These are phyloP conservation scores for Pitta sordida DNA, from an alignment of 2,113 vertebrate genomes.

Conservation along the genomic window DNA sequence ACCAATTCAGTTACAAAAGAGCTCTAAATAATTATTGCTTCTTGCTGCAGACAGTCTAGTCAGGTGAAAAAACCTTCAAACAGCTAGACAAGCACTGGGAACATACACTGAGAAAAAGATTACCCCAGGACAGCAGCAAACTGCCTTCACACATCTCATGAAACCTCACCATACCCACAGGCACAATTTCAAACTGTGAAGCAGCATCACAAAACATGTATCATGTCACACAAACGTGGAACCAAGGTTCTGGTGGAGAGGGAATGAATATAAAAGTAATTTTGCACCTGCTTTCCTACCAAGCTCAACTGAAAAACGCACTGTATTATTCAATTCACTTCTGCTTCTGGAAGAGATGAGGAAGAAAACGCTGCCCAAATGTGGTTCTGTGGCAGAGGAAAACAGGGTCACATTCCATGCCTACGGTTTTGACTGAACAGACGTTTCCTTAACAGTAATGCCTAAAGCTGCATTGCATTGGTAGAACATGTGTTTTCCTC, in stretches of 20 bases:
- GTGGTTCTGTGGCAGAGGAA: constrained; percentile 19
- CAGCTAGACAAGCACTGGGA: not conserved
- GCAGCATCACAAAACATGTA: not conserved
- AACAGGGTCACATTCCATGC: constrained; percentile 46
- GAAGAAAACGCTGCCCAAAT: constrained; percentile 4
- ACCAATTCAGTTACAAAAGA: not conserved
- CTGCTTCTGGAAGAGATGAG: not conserved
- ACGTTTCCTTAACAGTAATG: not conserved
- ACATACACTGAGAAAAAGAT: not conserved
- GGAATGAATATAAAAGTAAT: not conserved
- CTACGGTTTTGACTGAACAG: not conserved
- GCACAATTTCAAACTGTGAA: not conserved
- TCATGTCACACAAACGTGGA: not conserved
- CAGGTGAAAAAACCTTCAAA: not conserved
- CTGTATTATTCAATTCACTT: not conserved
- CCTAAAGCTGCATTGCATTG: not conserved
- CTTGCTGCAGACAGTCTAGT: not conserved
- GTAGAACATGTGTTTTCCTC: not conserved
- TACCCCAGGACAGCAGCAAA: not conserved
- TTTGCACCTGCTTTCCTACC: not conserved
- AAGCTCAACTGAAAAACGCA: not conserved
- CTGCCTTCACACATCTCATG: not conserved
- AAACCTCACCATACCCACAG: accelerated
- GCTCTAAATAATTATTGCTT: not conserved
- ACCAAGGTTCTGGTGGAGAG: not conserved